Evolutionary conservation across 1,140 invertebrate genomes (phyloP).

Genomic region (Marisa cornuarietis): DNA sequence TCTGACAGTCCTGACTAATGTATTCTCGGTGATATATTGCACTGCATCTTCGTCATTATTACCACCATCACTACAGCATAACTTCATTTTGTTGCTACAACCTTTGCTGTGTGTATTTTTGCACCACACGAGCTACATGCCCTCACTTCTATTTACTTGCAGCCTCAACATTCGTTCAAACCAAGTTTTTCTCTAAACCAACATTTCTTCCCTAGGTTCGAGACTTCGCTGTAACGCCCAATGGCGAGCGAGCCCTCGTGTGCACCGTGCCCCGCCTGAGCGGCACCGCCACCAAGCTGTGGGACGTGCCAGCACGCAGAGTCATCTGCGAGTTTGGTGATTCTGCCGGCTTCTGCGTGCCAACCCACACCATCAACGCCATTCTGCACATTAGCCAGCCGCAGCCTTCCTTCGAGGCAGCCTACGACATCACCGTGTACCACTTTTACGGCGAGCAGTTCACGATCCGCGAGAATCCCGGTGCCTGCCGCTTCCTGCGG

Average conservation of each 20-base stretch:
- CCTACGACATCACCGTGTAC: constrained; percentile 49
- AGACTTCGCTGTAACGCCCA: constrained; percentile 55
- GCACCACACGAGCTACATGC: too few species aligned
- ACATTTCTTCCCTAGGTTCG: constrained; percentile 25
- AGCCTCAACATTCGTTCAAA: too few species aligned
- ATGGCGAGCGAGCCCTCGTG: constrained; percentile 54
- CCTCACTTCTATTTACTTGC: too few species aligned
- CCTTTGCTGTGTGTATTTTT: too few species aligned
- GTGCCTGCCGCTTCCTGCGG: constrained; percentile 44
- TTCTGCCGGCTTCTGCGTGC: constrained; percentile 46
- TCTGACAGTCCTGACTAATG: too few species aligned
- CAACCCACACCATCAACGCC: constrained; percentile 26
- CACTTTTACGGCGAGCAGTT: constrained; percentile 41
- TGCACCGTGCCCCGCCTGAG: constrained; percentile 41
- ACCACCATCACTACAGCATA: too few species aligned
- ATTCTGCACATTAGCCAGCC: constrained; percentile 45
- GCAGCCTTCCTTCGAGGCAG: constrained; percentile 46
- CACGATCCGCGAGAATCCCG: constrained; percentile 40
- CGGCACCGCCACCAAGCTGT: constrained; percentile 54
- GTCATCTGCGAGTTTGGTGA: constrained; percentile 59
- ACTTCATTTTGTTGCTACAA: too few species aligned
- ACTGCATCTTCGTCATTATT: too few species aligned
- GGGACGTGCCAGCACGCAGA: constrained; percentile 53
- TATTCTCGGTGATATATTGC: too few species aligned
- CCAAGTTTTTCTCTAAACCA: too few species aligned